Evolutionary conservation across 2,888 invertebrate genomes (phyloP).

Genomic region (Sericinus montela): DNA sequence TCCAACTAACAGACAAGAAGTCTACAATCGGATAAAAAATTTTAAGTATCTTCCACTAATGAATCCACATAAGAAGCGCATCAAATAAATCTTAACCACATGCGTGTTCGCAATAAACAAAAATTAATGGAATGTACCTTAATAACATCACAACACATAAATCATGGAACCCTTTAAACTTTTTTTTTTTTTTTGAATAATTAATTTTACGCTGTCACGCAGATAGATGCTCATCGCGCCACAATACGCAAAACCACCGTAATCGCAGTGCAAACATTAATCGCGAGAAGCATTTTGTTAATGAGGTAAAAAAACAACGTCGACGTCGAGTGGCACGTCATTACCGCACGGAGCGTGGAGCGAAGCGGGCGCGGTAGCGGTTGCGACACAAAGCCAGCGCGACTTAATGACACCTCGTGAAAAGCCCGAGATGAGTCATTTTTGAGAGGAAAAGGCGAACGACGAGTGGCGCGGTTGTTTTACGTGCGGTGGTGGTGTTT

Average conservation of each 20-base stretch:
- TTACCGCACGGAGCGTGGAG: conserved; percentile 48
- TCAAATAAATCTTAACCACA: not conserved
- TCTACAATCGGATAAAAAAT: too few species aligned
- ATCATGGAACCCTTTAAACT: conserved; percentile 7
- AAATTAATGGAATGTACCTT: conserved; percentile 1
- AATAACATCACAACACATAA: not conserved
- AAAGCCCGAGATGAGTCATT: conserved; percentile 76
- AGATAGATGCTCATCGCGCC: conserved; percentile 23
- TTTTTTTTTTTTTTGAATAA: conserved; percentile 10
- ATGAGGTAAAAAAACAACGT: conserved; percentile 65
- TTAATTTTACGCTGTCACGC: conserved; percentile 19
- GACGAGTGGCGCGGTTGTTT: conserved; percentile 70
- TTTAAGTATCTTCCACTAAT: too few species aligned
- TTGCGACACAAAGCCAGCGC: conserved; percentile 51
- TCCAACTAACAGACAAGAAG: too few species aligned
- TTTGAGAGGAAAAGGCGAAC: conserved; percentile 77
- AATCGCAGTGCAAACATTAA: conserved; percentile 34
- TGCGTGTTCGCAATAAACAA: not conserved
- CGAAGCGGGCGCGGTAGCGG: conserved; percentile 38
- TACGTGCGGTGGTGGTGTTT: conserved; percentile 58
- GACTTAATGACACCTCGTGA: conserved; percentile 72
- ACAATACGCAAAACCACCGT: conserved; percentile 32
- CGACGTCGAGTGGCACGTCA: conserved; percentile 52
- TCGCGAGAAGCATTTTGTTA: conserved; percentile 47
- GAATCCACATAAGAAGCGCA: not conserved